A percentile compares a stretch with the other conserved stretches of the same genome.
Evolutionary conservation across 2,113 vertebrate species (phyloP).

Genomic region (Rhagologus leucostigma): DNA sequence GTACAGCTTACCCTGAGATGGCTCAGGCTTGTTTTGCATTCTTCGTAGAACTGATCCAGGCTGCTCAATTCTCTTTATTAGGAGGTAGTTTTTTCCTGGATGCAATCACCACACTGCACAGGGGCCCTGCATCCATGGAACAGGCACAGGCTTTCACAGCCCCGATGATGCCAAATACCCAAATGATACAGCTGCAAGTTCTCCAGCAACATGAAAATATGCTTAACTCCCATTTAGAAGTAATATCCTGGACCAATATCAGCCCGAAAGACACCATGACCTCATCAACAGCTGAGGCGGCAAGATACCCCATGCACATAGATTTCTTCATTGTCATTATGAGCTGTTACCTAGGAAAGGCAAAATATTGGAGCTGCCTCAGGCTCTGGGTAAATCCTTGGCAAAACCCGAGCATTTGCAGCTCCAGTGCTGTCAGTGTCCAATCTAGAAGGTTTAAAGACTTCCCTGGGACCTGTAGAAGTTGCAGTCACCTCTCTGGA

Average conservation of each 20-base stretch:
- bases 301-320: neutral
- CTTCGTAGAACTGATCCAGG: neutral
- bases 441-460: neutral
- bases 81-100: neutral
- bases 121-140: neutral
- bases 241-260: neutral
- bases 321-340: neutral
- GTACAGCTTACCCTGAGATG: constrained; percentile 44
- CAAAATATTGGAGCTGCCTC: neutral
- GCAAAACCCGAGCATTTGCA: neutral
- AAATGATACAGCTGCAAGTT: neutral
- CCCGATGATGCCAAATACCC: neutral
- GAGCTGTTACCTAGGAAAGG: neutral
- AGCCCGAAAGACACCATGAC: neutral
- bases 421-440: neutral
- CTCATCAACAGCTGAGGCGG: neutral
- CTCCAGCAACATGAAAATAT: neutral
- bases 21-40: constrained; percentile 53
- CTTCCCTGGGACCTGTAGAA: neutral
- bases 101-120: neutral
- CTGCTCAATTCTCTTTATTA: constrained; percentile 19
- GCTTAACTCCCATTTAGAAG: neutral
- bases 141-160: neutral
- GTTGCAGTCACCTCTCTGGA: constrained; percentile 1
- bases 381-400: neutral